Percentiles rank a stretch among this genome's conserved stretches.
phyloP scores from a whole-genome alignment of 2,888 invertebrate genomes.

The Stenchaetothrips biformis region DNA sequence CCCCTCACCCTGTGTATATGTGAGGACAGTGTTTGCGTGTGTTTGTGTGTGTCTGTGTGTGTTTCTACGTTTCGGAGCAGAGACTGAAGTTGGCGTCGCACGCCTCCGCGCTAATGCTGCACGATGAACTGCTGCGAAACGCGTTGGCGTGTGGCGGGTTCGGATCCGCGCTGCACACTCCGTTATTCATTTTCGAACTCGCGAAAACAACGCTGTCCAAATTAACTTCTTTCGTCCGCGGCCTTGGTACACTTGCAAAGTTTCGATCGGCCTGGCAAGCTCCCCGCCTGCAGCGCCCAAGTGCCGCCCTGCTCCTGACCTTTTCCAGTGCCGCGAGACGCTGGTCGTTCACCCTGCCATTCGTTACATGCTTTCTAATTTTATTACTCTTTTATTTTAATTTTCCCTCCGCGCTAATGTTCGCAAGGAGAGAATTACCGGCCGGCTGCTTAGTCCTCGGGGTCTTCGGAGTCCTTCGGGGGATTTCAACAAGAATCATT shows the following conservation, averaged over 20 bases:
- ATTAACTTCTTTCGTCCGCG: not conserved
- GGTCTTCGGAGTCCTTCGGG: not conserved
- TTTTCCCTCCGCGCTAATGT: not conserved
- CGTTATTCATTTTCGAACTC: too few species aligned
- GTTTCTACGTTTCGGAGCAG: too few species aligned
- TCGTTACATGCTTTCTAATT: not conserved
- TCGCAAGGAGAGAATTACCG: not conserved
- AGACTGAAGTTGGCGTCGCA: too few species aligned
- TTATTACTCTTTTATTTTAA: constrained; percentile 5
- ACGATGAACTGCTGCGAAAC: too few species aligned
- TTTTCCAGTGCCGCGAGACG: not conserved
- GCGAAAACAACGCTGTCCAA: too few species aligned
- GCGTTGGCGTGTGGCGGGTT: too few species aligned
- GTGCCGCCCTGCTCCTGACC: not conserved
- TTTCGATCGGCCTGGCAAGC: not conserved
- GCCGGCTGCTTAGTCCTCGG: not conserved
- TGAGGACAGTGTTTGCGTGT: too few species aligned
- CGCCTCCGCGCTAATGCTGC: too few species aligned
- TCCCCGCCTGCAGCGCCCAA: not conserved
- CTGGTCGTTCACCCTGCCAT: not conserved
- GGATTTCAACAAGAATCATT: not conserved
- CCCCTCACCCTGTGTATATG: too few species aligned
- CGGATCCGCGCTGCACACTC: too few species aligned
- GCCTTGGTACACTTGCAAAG: constrained; percentile 1
- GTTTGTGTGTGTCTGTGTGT: too few species aligned